phyloP scores from a whole-genome alignment of 2,113 vertebrate species.

The Isurus oxyrinchus region DNA sequence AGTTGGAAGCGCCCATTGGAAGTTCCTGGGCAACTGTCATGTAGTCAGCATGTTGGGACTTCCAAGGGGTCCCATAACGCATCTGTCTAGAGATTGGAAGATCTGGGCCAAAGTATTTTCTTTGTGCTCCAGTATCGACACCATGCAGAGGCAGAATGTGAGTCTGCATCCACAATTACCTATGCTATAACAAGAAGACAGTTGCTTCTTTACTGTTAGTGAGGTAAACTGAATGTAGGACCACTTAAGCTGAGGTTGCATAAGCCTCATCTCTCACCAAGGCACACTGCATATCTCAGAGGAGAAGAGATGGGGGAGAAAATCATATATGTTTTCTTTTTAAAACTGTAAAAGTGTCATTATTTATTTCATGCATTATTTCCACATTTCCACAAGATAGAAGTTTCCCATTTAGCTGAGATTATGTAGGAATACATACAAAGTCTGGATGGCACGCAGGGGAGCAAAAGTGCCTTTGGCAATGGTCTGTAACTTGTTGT shows the following conservation, averaged over 20 bases:
- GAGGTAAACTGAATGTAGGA: neutral
- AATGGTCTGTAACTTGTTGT: slow-evolving; percentile 98
- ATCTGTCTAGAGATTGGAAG: too few species aligned
- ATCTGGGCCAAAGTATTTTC: neutral
- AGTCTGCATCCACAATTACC: neutral
- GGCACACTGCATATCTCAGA: neutral
- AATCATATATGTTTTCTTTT: neutral
- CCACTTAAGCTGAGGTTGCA: neutral
- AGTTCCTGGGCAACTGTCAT: too few species aligned
- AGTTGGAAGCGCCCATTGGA: too few species aligned
- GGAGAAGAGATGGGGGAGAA: neutral
- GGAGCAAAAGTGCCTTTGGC: slow-evolving; percentile 95
- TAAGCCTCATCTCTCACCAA: neutral
- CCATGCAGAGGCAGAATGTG: neutral
- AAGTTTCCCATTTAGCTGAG: neutral
- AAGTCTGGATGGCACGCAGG: slow-evolving; percentile 87
- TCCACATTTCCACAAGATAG: neutral
- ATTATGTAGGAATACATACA: slow-evolving; percentile 65
- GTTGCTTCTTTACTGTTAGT: neutral
- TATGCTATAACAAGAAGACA: neutral
- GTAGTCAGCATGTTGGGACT: too few species aligned
- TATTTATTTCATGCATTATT: neutral
- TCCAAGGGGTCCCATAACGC: too few species aligned
- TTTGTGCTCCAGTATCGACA: neutral
- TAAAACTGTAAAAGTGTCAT: neutral